phyloP scores from a whole-genome alignment of 2,888 invertebrate species.

The Spilarctia lutea region DNA sequence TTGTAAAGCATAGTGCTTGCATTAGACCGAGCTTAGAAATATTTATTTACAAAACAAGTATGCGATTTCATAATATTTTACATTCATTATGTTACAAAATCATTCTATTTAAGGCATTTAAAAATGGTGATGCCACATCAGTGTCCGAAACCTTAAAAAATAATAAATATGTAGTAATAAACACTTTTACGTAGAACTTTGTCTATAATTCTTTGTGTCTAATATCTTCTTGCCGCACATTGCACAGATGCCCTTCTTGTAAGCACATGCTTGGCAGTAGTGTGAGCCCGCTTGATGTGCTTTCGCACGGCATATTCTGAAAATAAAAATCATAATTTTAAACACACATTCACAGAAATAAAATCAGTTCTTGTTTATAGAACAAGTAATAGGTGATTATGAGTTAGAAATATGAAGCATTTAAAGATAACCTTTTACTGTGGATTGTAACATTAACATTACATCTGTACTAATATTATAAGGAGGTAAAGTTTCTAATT shows the following conservation, averaged over 20 bases:
- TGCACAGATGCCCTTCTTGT: constrained; percentile 99
- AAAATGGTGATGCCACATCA: background rate
- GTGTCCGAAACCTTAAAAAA: background rate
- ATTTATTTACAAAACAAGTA: too few relatives aligned
- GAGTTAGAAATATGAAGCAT: too few relatives aligned
- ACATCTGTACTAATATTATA: too few relatives aligned
- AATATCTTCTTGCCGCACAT: constrained; percentile 99
- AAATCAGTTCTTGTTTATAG: too few relatives aligned
- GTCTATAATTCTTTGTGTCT: constrained; percentile 97
- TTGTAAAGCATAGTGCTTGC: constrained; percentile 92
- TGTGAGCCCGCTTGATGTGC: constrained; percentile 98
- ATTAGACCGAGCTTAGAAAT: too few relatives aligned
- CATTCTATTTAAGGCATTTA: background rate
- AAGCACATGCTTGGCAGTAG: constrained; percentile 99
- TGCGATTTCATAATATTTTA: too few relatives aligned
- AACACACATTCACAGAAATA: too few relatives aligned
- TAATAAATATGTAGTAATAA: background rate
- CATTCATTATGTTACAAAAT: too few relatives aligned
- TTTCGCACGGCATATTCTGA: constrained; percentile 96
- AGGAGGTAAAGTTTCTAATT: too few relatives aligned
- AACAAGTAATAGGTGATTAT: too few relatives aligned
- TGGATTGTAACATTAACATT: too few relatives aligned
- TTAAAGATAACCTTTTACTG: too few relatives aligned
- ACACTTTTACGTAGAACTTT: constrained; percentile 90
- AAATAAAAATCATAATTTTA: constrained; percentile 46